Evolutionary conservation across 2,113 vertebrate genomes (phyloP).

Genomic region (Girardinichthys multiradiatus): DNA sequence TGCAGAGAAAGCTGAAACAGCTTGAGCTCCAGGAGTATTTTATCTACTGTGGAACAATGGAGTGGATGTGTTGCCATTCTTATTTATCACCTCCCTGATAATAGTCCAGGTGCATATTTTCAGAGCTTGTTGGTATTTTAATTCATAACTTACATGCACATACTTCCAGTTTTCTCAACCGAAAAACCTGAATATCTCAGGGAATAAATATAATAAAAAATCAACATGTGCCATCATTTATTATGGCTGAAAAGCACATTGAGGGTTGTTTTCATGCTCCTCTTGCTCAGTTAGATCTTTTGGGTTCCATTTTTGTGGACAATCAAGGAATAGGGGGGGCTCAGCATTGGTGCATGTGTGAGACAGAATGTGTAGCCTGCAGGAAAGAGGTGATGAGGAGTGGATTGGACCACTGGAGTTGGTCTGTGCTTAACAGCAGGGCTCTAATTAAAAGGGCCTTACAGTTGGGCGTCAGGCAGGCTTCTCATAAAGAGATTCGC

Average conservation of each 20-base stretch:
- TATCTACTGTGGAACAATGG: conserved; percentile 15
- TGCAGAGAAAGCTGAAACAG: conserved; percentile 40
- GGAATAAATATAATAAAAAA: not conserved
- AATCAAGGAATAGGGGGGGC: conserved; percentile 10
- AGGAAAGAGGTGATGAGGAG: conserved; percentile 48
- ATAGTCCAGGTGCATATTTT: not conserved
- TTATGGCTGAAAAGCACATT: not conserved
- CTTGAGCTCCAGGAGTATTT: conserved; percentile 61
- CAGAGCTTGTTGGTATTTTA: not conserved
- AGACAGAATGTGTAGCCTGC: conserved; percentile 41
- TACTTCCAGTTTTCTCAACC: not conserved
- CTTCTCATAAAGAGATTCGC: conserved; percentile 59
- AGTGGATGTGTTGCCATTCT: conserved; percentile 34
- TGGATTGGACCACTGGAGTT: conserved; percentile 39
- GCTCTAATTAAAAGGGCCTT: conserved; percentile 77
- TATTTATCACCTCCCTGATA: conserved; percentile 24
- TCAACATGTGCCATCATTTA: not conserved
- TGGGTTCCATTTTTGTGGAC: not conserved
- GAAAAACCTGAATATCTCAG: not conserved
- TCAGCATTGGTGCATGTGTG: conserved; percentile 1
- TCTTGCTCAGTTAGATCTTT: not conserved
- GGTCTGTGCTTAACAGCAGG: conserved; percentile 68
- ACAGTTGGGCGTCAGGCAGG: conserved; percentile 63
- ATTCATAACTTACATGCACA: not conserved
- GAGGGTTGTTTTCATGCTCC: not conserved